Percentiles rank a stretch among this genome's conserved stretches.
phyloP scores from a whole-genome alignment of 1,140 invertebrate genomes.

The Heliconius nattereri region DNA sequence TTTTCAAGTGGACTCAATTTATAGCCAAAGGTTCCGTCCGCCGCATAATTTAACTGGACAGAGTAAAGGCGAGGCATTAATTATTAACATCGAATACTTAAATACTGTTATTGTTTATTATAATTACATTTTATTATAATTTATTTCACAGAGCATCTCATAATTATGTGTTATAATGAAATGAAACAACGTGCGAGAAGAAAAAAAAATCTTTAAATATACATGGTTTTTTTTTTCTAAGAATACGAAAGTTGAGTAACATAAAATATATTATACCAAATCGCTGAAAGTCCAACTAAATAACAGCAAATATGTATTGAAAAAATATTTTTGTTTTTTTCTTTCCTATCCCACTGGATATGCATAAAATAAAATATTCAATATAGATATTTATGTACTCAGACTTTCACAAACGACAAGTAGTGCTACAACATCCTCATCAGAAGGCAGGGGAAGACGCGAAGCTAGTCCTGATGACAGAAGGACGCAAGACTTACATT shows the following conservation, averaged over 20 bases:
- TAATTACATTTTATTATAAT: neutral
- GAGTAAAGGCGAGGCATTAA: neutral
- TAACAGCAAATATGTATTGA: too few species aligned
- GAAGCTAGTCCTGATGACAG: constrained; percentile 70
- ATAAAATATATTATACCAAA: too few species aligned
- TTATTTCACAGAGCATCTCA: neutral
- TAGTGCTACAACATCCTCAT: constrained; percentile 79
- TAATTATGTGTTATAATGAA: too few species aligned
- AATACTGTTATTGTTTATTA: neutral
- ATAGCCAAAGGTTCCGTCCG: neutral
- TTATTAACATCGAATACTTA: neutral
- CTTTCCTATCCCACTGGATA: too few species aligned
- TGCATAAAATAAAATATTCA: too few species aligned
- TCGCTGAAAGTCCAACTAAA: too few species aligned
- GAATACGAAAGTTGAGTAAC: too few species aligned
- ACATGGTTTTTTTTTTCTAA: too few species aligned
- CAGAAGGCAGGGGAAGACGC: constrained; percentile 70
- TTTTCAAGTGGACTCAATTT: constrained; percentile 10
- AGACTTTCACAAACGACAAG: constrained; percentile 82
- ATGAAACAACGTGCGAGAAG: too few species aligned
- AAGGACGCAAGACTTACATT: constrained; percentile 56
- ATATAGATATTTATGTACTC: neutral
- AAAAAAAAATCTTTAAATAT: too few species aligned
- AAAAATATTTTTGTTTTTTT: too few species aligned
- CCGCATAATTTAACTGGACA: constrained; percentile 4